A percentile compares a stretch with the other conserved stretches of the same genome.
phyloP scores from a whole-genome alignment of 2,113 vertebrate species.

The Strix aluco region DNA sequence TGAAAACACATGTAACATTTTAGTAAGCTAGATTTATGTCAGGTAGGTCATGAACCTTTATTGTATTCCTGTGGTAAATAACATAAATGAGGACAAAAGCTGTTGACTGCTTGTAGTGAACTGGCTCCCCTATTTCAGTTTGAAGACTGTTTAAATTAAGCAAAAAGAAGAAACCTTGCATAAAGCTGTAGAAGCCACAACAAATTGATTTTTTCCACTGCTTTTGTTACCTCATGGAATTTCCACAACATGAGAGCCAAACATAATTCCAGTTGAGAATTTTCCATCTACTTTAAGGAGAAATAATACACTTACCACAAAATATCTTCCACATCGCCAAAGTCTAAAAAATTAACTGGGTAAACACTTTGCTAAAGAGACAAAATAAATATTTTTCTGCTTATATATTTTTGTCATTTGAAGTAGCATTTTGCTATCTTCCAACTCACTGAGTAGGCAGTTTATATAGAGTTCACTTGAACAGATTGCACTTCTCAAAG shows the following conservation, averaged over 20 bases:
- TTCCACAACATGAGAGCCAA: neutral
- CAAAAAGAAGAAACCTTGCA: constrained; percentile 37
- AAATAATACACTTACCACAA: neutral
- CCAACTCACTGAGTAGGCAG: neutral
- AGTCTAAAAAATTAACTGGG: neutral
- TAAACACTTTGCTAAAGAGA: neutral
- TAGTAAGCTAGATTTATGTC: constrained; percentile 61
- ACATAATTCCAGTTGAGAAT: neutral
- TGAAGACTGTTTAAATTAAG: constrained; percentile 47
- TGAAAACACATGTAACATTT: constrained; percentile 57
- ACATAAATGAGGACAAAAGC: constrained; percentile 49
- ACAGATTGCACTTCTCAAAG: neutral
- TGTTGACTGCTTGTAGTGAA: constrained; percentile 53
- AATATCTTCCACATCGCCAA: neutral
- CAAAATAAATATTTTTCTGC: neutral
- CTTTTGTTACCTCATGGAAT: constrained; percentile 30
- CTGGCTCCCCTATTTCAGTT: constrained; percentile 30
- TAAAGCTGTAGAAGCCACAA: constrained; percentile 27
- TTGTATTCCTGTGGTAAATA: constrained; percentile 55
- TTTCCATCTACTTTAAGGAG: neutral
- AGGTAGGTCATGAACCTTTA: constrained; percentile 56
- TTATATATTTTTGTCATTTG: neutral
- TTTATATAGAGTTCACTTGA: neutral
- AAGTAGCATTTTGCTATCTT: neutral
- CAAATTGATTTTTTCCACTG: constrained; percentile 62